Evolutionary conservation across 2,888 invertebrate species (phyloP), one percentile per base, ranked within the genome.

Genomic region (Anagyrus pseudococci): DNA sequence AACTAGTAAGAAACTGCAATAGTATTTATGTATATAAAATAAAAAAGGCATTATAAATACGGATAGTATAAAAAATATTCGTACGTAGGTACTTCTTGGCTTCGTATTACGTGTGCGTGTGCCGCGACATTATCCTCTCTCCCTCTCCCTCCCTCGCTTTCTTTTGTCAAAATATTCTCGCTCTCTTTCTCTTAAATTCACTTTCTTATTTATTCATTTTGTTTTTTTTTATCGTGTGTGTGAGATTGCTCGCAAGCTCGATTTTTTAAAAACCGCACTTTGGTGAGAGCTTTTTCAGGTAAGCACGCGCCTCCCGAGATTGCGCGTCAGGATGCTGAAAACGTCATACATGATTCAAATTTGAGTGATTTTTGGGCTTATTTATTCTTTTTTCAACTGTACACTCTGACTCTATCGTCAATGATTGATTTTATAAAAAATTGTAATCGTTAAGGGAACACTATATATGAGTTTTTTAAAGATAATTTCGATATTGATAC

Each of bases 291-390:
- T 22, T 60, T 56, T 73, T 75, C 71, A 76, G 75, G 73, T 72
- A 72, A 73, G n/a, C n/a, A n/a, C 73, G 69, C 74, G 72, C 70
- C 69, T 71, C 74, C 71, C 72, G 68, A 67, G 68, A 75, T 75
- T 77, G 74, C 72, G 77, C 77, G 73, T 73, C 76, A 77, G 78
- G 78, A 78, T 79, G 80, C 80, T 80, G 80, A 80, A 80, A n/a
- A 80, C 71, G 75, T 80, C 71, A 79, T 76, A 75, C 72, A 69
- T 69, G 33, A 69, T 60, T 55, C 41, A 53, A 46, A 57, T n/a
- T 57, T 63, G 47, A 57, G 54, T 50, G 29, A 50, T 17, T 10
- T 23, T 17, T 44, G 41, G 4, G 10, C 6, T 7, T 33, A 33
- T 33, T 43, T 43, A 4, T 17, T 26, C 6, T 25, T 13, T 26